Conservation (phyloP, 2,113 vertebrate species). For the Notechis scutatus region DNA sequence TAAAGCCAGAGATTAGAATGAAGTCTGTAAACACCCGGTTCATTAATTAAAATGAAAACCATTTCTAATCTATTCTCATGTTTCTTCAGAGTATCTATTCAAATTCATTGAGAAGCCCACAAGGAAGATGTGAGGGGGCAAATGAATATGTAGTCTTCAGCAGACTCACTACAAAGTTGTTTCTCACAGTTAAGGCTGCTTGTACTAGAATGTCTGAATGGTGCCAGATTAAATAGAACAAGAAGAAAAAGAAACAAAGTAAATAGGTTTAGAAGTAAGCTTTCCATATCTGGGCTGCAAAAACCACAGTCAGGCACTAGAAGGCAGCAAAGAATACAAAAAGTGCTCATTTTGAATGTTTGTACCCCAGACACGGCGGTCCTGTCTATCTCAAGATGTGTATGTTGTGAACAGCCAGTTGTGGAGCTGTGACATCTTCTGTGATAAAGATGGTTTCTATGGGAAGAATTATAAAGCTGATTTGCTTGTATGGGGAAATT, state of each 20-base stretch:
- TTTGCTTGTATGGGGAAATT: background rate
- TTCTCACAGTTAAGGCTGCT: background rate
- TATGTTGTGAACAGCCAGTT: background rate
- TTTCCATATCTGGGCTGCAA: background rate
- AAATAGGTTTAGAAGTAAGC: background rate
- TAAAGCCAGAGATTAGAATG: background rate
- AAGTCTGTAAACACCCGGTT: background rate
- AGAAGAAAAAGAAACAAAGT: background rate
- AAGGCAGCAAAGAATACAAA: background rate
- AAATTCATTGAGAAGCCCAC: background rate
- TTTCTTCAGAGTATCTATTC: background rate
- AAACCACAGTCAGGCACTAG: background rate
- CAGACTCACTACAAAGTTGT: background rate
- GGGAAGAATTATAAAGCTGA: background rate
- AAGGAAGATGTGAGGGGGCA: background rate
- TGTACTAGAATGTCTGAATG: background rate
- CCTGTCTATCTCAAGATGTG: background rate
- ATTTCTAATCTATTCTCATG: background rate
- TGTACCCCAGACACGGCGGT: background rate
- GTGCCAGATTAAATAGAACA: background rate
- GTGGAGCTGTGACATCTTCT: background rate
- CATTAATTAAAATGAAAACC: background rate
- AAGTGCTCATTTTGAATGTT: background rate
- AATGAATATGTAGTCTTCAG: background rate
- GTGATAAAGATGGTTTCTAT: background rate